phyloP scores from a whole-genome alignment of 2,888 invertebrate species.

The Osmoderma eremita region DNA sequence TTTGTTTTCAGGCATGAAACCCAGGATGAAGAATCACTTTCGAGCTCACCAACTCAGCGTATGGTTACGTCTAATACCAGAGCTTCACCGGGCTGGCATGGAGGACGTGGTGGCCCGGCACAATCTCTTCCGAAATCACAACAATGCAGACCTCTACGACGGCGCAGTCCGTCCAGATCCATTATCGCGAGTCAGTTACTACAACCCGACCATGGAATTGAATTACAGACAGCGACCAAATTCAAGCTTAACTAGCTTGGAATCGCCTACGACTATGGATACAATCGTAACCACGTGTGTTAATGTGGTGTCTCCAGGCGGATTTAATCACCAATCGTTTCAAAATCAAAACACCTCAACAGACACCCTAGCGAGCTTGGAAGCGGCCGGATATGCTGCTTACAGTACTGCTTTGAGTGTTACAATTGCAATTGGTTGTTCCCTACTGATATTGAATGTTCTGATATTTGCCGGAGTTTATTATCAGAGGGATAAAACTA shows the following conservation, averaged over 20 bases:
- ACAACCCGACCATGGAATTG: slow-evolving; percentile 72
- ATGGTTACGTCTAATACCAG: slow-evolving; percentile 93
- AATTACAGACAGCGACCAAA: slow-evolving; percentile 69
- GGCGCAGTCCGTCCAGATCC: slow-evolving; percentile 88
- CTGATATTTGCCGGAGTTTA: slow-evolving; percentile 87
- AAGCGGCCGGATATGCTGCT: slow-evolving; percentile 80
- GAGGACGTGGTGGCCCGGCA: slow-evolving; percentile 87
- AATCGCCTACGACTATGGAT: slow-evolving; percentile 75
- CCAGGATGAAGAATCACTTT: slow-evolving; percentile 91
- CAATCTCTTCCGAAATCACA: slow-evolving; percentile 89
- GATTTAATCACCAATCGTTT: slow-evolving; percentile 67
- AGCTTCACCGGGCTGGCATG: slow-evolving; percentile 88
- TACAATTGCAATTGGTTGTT: slow-evolving; percentile 84
- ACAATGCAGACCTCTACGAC: slow-evolving; percentile 89
- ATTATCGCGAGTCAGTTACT: slow-evolving; percentile 72
- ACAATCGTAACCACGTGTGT: slow-evolving; percentile 78
- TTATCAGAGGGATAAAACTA: slow-evolving; percentile 81
- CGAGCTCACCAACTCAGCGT: slow-evolving; percentile 94
- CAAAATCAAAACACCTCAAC: slow-evolving; percentile 72
- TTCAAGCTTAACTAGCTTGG: slow-evolving; percentile 70
- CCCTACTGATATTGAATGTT: slow-evolving; percentile 82
- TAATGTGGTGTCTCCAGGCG: slow-evolving; percentile 66
- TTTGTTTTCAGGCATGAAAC: slow-evolving; percentile 81
- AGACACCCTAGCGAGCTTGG: slow-evolving; percentile 81
- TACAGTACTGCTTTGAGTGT: slow-evolving; percentile 82